Evolutionary conservation across 2,797 vertebrate genomes (phyloP).

Genomic region (Sebastes hubbsi): DNA sequence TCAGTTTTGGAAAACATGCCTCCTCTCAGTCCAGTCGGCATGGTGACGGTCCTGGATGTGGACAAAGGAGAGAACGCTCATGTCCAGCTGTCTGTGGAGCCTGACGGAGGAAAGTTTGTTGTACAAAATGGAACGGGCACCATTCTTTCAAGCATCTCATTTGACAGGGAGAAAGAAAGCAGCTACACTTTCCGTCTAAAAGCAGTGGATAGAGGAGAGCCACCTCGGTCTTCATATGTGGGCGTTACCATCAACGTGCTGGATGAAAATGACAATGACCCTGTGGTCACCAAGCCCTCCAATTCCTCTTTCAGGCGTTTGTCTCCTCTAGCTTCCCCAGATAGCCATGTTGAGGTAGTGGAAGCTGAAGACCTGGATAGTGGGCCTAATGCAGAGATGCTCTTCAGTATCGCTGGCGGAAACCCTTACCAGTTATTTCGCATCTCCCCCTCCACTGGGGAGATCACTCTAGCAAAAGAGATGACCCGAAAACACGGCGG

Average conservation of each 20-base stretch:
- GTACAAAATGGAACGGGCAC: conserved; percentile 98
- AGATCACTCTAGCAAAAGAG: conserved; percentile 96
- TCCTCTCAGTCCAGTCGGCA: conserved; percentile 95
- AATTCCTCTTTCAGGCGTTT: conserved; percentile 93
- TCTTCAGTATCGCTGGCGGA: conserved; percentile 93
- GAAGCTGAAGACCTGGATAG: conserved; percentile 97
- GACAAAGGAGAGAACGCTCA: conserved; percentile 96
- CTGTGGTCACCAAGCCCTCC: conserved; percentile 95
- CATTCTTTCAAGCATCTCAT: conserved; percentile 97
- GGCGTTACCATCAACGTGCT: conserved; percentile 98
- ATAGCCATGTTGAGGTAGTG: conserved; percentile 93
- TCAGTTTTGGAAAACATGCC: conserved; percentile 99
- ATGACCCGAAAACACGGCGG: conserved; percentile 94
- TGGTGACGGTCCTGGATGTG: conserved; percentile 97
- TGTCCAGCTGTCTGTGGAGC: conserved; percentile 93
- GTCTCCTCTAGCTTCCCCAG: conserved; percentile 91
- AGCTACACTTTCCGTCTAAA: conserved; percentile 98
- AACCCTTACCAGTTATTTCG: conserved; percentile 97
- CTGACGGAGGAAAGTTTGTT: conserved; percentile 96
- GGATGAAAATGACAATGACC: conserved; percentile 98
- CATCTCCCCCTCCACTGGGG: conserved; percentile 92
- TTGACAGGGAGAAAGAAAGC: conserved; percentile 97
- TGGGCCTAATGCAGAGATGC: conserved; percentile 92
- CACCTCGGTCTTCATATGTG: conserved; percentile 94
- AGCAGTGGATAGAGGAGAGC: conserved; percentile 93